Evolutionary conservation across 2,797 vertebrate species (phyloP), one percentile per base, ranked within the genome.

Genomic region (Lepilemur ruficaudatus): DNA sequence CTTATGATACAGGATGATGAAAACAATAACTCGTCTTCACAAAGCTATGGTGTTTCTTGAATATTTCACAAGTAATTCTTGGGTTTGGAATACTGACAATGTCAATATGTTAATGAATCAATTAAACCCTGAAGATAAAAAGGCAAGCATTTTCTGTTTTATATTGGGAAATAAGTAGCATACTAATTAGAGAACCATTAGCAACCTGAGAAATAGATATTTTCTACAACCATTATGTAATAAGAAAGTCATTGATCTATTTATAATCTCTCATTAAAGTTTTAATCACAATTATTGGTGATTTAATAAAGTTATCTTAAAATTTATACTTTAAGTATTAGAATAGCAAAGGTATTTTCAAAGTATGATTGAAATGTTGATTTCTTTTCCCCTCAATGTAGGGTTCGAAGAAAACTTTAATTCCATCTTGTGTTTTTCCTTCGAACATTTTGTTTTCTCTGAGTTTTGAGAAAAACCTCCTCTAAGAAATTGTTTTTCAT

Each of bases 41-140:
- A 99, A 99, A 98, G 99, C 99, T 98, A 99, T 99, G 99, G 98
- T 99, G 99, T 99, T 99, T 12, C 98, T 99, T 98, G 99, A 99
- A 98, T 99, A 99, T 98, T 99, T 99, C 97, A 99, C 99, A 98
- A 99, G 99, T 98, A 99, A 99, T 98, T 99, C 99, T 86, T 99
- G 99, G 99, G 99, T 99, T 95, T 99, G 99, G 99, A 99, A 98
- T 99, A 99, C 99, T 0, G 99, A 99, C 97, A 99, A 99, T 97
- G 94, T 99, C 79, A 98, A 98, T 98, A 99, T 99, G 99, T 99
- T 99, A 85, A 99, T 99, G 98, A 98, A 98, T 97, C 99, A 99
- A 95, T 98, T 99, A 96, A 99, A 98, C 95, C 98, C 99, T 0
- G 99, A 99, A 96, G 99, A 99, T 97, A 99, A 99, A 98, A 99